Conservation (phyloP, 2,888 invertebrate species). For the Netelia virgata region DNA sequence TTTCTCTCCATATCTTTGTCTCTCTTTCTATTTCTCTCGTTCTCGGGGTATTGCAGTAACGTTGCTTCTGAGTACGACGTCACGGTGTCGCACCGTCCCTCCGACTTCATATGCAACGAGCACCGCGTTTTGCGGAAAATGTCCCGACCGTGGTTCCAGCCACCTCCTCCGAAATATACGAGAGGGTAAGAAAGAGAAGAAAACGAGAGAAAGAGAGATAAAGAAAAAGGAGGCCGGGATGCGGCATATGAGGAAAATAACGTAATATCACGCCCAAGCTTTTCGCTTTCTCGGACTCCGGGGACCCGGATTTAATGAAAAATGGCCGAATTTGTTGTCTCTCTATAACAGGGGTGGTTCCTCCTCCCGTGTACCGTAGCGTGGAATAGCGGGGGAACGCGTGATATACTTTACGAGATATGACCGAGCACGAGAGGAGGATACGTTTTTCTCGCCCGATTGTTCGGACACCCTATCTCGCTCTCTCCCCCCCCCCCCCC, state of each 20-base stretch:
- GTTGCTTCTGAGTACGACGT: slow-evolving; percentile 31
- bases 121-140: slow-evolving; percentile 32
- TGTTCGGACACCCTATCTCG: slow-evolving; percentile 56
- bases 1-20: slow-evolving; percentile 23
- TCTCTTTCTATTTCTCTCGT: slow-evolving; percentile 44
- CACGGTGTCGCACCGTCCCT: slow-evolving; percentile 46
- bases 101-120: slow-evolving; percentile 60
- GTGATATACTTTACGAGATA: slow-evolving; percentile 66
- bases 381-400: slow-evolving; percentile 30
- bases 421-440: slow-evolving; percentile 24
- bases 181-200: slow-evolving; percentile 36
- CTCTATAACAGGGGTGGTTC: slow-evolving; percentile 64
- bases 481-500: slow-evolving; percentile 8
- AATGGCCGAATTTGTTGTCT: slow-evolving; percentile 81
- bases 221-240: slow-evolving; percentile 50
- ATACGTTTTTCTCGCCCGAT: slow-evolving; percentile 58
- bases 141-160: slow-evolving; percentile 18
- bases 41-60: not conserved
- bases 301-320: slow-evolving; percentile 82
- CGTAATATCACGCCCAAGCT: slow-evolving; percentile 77
- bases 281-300: slow-evolving; percentile 70
- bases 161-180: slow-evolving; percentile 17
- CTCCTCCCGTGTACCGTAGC: slow-evolving; percentile 12
- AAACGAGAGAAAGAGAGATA: slow-evolving; percentile 45
- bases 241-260: slow-evolving; percentile 77